Base-by-base conservation (phyloP, 2,113 vertebrate species). In the Lethenteron reissneri region DNA sequence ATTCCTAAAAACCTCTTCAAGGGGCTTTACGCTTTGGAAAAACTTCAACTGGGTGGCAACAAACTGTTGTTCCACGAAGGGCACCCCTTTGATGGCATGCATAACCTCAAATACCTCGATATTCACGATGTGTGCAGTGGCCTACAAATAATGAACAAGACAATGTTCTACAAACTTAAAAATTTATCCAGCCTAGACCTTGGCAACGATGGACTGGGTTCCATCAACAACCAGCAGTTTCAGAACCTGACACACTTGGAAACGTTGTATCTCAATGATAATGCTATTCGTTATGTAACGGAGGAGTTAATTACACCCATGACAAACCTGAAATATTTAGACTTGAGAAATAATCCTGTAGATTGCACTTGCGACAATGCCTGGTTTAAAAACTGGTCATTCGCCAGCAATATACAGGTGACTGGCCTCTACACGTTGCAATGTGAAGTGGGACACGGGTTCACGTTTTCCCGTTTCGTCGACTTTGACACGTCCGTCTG, bases 81-180 rank as follows among this genome's bases (percentile, higher is more conserved):
- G 1, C 58, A 64, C 41, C 71, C 73, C n/a, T 70, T 72, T 13
- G 25, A 58, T 10, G 8, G 4, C 6, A 73, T 75, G 13, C 11
- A 9, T 56, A 58, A 56, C 9, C 73, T 75, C 11, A 56, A 69
- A 2, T 10, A 57, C 19, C 19, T 75, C 8, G 11, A 59, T 12
- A 68, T 75, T 71, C 71, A 15, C 56, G n/a, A 75, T 56, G 70
- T 74, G 21, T 72, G 71, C 58, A 72, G 72, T n/a, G 70, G 58
- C 3, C 12, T 72, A 8, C 56, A 68, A 57, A 57, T 12, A 8
- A 64, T 74, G 56, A 69, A 71, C 57, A 71, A 71, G 58, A 9
- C 11, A 13, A 75, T 73, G 15, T 75, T 74, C 15, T 10, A 62
- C 41, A 72, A 56, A 9, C 71, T 75, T n/a, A 14, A 7, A 11